Evolutionary conservation across 2,888 invertebrate genomes (phyloP), one percentile per base, ranked within the genome.

Genomic region (Dromius quadrimaculatus): DNA sequence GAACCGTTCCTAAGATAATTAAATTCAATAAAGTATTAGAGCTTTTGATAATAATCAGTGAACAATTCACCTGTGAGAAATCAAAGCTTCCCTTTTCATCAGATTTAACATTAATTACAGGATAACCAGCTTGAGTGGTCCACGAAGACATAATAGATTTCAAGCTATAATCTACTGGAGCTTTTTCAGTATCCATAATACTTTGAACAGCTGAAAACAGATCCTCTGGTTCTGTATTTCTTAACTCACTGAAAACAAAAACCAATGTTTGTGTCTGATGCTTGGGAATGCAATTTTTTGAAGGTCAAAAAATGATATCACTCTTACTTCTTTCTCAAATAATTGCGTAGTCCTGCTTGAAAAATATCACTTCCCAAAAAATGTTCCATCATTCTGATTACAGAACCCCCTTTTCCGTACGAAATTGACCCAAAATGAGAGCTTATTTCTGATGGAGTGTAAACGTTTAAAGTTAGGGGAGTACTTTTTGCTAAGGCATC

Each of bases 321-420:
- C 9, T 32, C 84, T 84, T 80, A 89, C 89, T 81, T 81, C 5
- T 76, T 72, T 2, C 72, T 64, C 2, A 91, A 81, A 76, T 91
- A 91, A 28, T 81, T 77, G 15, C 81, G 81, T 41, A 92, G 78
- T 1, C 89, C 88, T 28, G 76, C 74, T 75, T 82, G 79, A 77
- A 90, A 89, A 0, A 84, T 80, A 0, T 79, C 77, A 0, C 78
- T 78, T 1, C 89, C 89, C 41, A 91, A 81, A 1, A 87, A 80
- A 77, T 90, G 87, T 74, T 87, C 87, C 59, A 91, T 83, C 92
- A 91, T 91, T 73, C 91, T 86, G 64, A 92, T 34, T 45, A 78
- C 72, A 65, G 75, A 74, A 19, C 61, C 77, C 38, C 76, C 78
- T 78, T 93, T 92, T 73, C 87, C 87, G 76, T 92, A 92, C 0